Evolutionary conservation across 2,888 invertebrate species (phyloP), one percentile per base, ranked within the genome.

Genomic region (Plagodis pulveraria): DNA sequence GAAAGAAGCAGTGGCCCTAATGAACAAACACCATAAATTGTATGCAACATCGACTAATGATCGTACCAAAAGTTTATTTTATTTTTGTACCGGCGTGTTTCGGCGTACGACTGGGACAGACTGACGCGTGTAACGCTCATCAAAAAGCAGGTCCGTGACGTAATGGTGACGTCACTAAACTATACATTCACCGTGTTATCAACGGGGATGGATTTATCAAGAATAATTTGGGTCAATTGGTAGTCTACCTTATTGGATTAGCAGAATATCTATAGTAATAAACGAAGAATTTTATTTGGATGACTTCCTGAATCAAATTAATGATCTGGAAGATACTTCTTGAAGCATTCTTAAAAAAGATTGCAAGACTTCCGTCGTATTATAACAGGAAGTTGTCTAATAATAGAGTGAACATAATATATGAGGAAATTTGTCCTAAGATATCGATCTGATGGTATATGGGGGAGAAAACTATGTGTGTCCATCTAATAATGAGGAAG

Each of bases 131-230:
- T 69, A 69, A 81, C 81, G 79, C 82, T 78, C 77, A 79, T 78
- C 81, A 77, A 65, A 56, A 50, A 59, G 74, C 66, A 65, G 67
- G 69, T 68, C 76, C 70, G 75, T 84, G 83, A 84, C 84, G 85
- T 73, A 62, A 69, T 65, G 63, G 67, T 87, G 85, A 86, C 84
- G 83, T 83, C 85, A 84, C 78, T 66, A 66, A 67, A 71, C 67
- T 63, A 65, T 72, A 65, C 75, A 76, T 71, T 74, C 66, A 66
- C 70, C 70, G 63, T 73, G 70, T 76, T 72, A 76, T 55, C 55
- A 54, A 56, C 35, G 54, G 56, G 61, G 32, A 33, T 33, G 54
- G 42, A 50, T 48, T 49, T 35, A 52, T 44, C 56, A 55, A 44
- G 50, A 54, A 50, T 9, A 44, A 59, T 46, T 54, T 36, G 33